A percentile compares a stretch with the other conserved stretches of the same genome.
These are phyloP conservation scores for Bagarius yarrelli DNA, from an alignment of 2,113 vertebrate genomes.

Conservation along the genomic window DNA sequence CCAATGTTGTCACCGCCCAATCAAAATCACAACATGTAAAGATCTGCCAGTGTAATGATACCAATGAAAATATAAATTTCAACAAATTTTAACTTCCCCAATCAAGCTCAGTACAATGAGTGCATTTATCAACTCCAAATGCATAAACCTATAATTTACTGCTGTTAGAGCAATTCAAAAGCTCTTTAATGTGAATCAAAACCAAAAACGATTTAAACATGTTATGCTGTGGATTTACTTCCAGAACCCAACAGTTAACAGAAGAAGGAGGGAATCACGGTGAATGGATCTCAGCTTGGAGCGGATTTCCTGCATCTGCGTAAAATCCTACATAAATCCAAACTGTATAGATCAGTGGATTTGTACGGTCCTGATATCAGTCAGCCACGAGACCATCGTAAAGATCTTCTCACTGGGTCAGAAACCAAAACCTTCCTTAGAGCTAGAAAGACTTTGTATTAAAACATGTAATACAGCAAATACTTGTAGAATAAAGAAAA, in stretches of 20 bases:
- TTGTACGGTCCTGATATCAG: conserved; percentile 87
- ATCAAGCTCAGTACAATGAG: too few species aligned
- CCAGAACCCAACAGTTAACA: conserved; percentile 92
- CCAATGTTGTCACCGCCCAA: too few species aligned
- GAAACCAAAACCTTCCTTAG: background rate
- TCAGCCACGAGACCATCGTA: conserved; percentile 74
- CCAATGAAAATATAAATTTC: too few species aligned
- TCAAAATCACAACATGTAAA: too few species aligned
- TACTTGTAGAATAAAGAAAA: background rate
- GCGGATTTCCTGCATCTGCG: conserved; percentile 80
- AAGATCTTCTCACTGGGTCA: conserved; percentile 78
- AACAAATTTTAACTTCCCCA: too few species aligned
- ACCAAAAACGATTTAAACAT: background rate
- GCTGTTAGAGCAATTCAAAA: background rate
- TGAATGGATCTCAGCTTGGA: conserved; percentile 84
- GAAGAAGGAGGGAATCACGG: conserved; percentile 83
- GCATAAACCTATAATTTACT: too few species aligned
- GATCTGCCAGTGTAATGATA: too few species aligned
- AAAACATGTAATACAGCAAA: background rate
- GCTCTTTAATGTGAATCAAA: background rate
- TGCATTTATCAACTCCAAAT: too few species aligned
- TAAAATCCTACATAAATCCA: conserved; percentile 73
- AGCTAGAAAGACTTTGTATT: background rate
- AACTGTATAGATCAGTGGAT: conserved; percentile 66
- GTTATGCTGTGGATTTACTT: background rate